Percentiles rank a stretch among this genome's conserved stretches.
Conservation (phyloP, 2,888 invertebrate species). For the Acrocyrtus sp. region DNA sequence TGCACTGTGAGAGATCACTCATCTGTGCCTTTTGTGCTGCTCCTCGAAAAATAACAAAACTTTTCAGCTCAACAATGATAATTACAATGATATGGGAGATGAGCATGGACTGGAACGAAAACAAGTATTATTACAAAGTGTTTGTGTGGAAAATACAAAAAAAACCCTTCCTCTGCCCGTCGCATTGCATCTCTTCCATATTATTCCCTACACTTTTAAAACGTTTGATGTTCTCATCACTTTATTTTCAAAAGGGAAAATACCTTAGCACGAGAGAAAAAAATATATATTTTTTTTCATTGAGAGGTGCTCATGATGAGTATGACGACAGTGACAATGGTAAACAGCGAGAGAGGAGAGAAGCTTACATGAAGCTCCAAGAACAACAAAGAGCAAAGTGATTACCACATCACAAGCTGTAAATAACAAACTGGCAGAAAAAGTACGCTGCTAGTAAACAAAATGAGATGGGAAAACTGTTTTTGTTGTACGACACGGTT, state of each 20-base stretch:
- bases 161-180: slow-evolving; percentile 1
- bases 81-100: background rate
- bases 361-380: too few relatives aligned
- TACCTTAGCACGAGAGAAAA: slow-evolving; percentile 4
- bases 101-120: slow-evolving; percentile 21
- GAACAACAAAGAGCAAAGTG: background rate
- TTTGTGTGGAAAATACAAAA: background rate
- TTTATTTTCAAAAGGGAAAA: slow-evolving; percentile 7
- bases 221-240: too few relatives aligned
- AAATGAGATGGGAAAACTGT: background rate
- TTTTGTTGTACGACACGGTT: slow-evolving; percentile 8
- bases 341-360: too few relatives aligned
- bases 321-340: too few relatives aligned
- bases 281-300: background rate
- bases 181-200: background rate
- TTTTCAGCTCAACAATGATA: too few relatives aligned
- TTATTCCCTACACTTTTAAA: background rate
- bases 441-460: background rate
- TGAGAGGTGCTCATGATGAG: too few relatives aligned
- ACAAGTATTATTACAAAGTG: too few relatives aligned
- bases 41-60: too few relatives aligned
- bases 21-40: slow-evolving; percentile 15
- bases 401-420: background rate
- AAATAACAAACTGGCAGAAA: too few relatives aligned
- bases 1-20: slow-evolving; percentile 26